phyloP scores from a whole-genome alignment of 2,113 vertebrate species.

The Halcyon malimbica region DNA sequence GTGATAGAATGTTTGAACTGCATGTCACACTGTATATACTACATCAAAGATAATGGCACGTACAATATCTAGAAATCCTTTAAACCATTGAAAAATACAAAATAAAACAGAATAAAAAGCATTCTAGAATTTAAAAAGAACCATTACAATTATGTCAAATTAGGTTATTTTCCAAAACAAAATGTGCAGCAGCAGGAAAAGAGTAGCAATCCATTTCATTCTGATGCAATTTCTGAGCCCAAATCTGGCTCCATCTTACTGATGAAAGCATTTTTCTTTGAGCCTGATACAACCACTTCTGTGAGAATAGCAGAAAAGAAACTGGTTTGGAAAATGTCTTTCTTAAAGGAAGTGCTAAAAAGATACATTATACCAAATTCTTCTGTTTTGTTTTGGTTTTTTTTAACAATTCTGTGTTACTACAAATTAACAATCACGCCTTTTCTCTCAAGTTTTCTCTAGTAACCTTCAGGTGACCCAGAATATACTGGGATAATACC shows the following conservation, averaged over 20 bases:
- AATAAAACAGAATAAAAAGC: neutral
- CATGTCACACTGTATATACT: neutral
- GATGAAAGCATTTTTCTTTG: neutral
- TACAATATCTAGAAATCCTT: neutral
- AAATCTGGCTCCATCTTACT: neutral
- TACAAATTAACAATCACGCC: accelerated
- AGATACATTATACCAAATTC: neutral
- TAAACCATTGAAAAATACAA: neutral
- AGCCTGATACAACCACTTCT: neutral
- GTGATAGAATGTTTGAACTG: neutral
- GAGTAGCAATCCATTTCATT: neutral
- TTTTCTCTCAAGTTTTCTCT: neutral
- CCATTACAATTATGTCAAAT: neutral
- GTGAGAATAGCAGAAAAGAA: neutral
- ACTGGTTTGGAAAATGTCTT: neutral
- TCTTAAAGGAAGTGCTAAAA: neutral
- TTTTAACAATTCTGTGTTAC: neutral
- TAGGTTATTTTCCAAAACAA: neutral
- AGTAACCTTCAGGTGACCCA: neutral
- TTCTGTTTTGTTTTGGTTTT: neutral
- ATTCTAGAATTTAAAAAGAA: neutral
- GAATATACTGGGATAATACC: neutral
- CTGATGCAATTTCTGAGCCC: neutral
- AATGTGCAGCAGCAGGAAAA: neutral
- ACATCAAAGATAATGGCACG: neutral